Conservation (phyloP, 2,113 vertebrate genomes). For the Nanorana parkeri region DNA sequence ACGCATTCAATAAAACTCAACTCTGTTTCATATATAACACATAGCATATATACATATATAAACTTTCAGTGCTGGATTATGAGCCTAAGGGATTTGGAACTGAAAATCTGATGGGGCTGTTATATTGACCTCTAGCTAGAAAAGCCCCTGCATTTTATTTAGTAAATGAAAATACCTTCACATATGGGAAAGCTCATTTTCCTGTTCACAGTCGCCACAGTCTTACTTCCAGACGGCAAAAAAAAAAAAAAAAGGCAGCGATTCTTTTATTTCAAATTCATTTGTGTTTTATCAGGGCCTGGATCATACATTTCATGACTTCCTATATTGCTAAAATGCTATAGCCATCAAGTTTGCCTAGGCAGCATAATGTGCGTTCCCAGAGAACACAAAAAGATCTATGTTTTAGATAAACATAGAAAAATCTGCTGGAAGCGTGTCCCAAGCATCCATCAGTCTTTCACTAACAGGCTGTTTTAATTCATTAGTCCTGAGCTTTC, state of each 20-base stretch:
- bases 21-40: constrained; percentile 46
- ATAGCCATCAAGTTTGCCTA: too few species aligned
- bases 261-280: too few species aligned
- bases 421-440: too few species aligned
- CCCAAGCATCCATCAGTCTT: too few species aligned
- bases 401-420: too few species aligned
- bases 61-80: constrained; percentile 45
- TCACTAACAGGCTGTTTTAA: too few species aligned
- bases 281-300: background rate
- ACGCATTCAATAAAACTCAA: constrained; percentile 45
- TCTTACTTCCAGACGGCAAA: too few species aligned
- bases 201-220: background rate
- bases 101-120: constrained; percentile 40
- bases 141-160: constrained; percentile 35
- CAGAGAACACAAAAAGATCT: too few species aligned
- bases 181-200: constrained; percentile 34
- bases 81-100: constrained; percentile 45
- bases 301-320: background rate
- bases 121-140: constrained; percentile 32
- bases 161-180: constrained; percentile 36
- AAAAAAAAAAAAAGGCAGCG: too few species aligned
- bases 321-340: background rate
- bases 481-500: too few species aligned
- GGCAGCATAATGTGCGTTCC: too few species aligned
- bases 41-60: constrained; percentile 47